phyloP scores from a whole-genome alignment of 2,797 vertebrate genomes.

The Caiman crocodilus region DNA sequence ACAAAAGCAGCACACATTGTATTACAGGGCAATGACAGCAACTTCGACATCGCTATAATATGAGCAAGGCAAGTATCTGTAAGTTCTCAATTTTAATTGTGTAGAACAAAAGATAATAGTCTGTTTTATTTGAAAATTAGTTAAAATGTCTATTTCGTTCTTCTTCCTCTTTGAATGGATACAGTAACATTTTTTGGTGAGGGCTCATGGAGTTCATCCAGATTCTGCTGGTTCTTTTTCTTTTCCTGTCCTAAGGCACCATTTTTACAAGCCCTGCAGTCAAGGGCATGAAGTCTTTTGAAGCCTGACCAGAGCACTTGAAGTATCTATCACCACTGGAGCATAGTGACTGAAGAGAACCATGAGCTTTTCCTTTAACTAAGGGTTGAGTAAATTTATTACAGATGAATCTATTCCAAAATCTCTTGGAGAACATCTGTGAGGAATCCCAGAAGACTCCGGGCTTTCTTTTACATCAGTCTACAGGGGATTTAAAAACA shows the following conservation, averaged over 20 bases:
- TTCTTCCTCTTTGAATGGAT: not conserved
- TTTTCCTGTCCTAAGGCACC: not conserved
- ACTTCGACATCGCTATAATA: not conserved
- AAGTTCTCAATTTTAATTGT: not conserved
- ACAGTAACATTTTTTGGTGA: not conserved
- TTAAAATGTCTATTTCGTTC: not conserved
- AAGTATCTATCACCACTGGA: not conserved
- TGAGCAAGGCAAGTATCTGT: not conserved
- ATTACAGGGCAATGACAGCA: slow-evolving; percentile 1
- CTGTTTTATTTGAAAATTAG: not conserved
- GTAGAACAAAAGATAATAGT: not conserved
- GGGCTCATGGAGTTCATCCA: not conserved
- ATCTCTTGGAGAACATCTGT: not conserved
- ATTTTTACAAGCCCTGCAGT: not conserved
- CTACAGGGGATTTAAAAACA: not conserved
- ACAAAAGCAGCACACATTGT: slow-evolving; percentile 25
- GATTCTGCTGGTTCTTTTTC: not conserved
- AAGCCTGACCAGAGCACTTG: not conserved
- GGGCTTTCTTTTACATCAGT: not conserved
- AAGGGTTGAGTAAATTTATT: not conserved
- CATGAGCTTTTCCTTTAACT: not conserved
- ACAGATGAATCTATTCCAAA: not conserved
- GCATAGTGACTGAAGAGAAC: not conserved
- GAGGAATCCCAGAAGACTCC: not conserved
- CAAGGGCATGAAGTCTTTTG: not conserved